Conservation (phyloP, 2,113 vertebrate genomes). For the Anguilla rostrata region DNA sequence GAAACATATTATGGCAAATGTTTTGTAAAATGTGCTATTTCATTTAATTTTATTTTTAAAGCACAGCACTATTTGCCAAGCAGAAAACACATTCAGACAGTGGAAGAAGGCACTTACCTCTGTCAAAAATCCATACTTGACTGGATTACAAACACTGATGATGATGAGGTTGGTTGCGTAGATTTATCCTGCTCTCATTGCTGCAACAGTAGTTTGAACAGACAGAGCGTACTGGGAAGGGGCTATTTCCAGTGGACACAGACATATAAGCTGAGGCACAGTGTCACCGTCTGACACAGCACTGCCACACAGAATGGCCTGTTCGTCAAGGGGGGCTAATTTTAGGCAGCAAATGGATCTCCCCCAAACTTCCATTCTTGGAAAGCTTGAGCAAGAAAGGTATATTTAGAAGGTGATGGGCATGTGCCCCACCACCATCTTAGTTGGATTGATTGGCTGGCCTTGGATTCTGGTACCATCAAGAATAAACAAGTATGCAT, state of each 20-base stretch:
- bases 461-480: background rate
- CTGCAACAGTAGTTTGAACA: background rate
- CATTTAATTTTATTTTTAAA: background rate
- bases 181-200: conserved; percentile 16
- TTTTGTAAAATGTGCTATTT: too few species aligned
- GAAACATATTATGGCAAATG: too few species aligned
- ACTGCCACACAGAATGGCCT: conserved; percentile 33
- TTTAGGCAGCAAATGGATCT: conserved; percentile 79
- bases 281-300: conserved; percentile 32
- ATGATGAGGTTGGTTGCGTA: background rate
- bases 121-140: background rate
- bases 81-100: background rate
- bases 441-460: conserved; percentile 25
- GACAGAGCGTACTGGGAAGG: background rate
- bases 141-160: background rate
- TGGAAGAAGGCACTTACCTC: conserved; percentile 17
- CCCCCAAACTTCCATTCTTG: conserved; percentile 87
- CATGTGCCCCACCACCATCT: conserved; percentile 65
- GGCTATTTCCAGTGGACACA: conserved; percentile 20
- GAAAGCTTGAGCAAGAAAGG: conserved; percentile 63
- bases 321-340: conserved; percentile 66
- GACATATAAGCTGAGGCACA: conserved; percentile 8
- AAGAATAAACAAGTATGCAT: background rate
- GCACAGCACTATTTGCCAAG: background rate
- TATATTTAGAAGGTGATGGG: conserved; percentile 85